A percentile compares a stretch with the other conserved stretches of the same genome.
Conservation (phyloP, 2,113 vertebrate species). For the Diadophis punctatus region DNA sequence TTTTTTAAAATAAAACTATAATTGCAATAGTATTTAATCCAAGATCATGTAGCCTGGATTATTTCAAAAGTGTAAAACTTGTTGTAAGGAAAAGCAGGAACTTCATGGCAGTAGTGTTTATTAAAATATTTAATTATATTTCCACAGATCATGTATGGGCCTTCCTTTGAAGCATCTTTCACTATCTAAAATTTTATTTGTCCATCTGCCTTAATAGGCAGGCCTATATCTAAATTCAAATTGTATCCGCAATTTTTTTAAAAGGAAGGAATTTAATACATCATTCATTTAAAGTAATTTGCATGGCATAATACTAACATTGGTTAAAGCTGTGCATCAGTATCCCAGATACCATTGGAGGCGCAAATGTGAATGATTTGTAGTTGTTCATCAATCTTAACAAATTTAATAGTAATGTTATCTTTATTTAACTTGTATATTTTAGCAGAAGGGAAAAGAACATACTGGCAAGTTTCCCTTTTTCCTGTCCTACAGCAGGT, state of each 20-base stretch:
- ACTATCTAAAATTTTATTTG: conserved; percentile 4
- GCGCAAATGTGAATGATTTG: fast-evolving
- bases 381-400: conserved; percentile 1
- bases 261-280: not conserved
- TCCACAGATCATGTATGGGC: conserved; percentile 11
- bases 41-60: conserved; percentile 50
- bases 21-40: conserved; percentile 56
- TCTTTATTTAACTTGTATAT: conserved; percentile 29
- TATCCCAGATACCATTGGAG: not conserved
- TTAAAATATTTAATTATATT: conserved; percentile 28
- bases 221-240: not conserved
- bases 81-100: conserved; percentile 70
- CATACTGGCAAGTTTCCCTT: not conserved
- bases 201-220: not conserved
- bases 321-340: not conserved
- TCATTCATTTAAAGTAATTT: not conserved
- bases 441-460: not conserved
- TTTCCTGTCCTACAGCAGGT: not conserved
- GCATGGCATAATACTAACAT: not conserved
- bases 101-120: conserved; percentile 48
- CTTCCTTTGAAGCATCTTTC: conserved; percentile 5
- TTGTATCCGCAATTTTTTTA: not conserved
- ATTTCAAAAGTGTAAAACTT: conserved; percentile 66
- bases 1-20: conserved; percentile 69
- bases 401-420: conserved; percentile 13